Conservation (phyloP, 2,888 invertebrate species). For the Portevinia maculata region DNA sequence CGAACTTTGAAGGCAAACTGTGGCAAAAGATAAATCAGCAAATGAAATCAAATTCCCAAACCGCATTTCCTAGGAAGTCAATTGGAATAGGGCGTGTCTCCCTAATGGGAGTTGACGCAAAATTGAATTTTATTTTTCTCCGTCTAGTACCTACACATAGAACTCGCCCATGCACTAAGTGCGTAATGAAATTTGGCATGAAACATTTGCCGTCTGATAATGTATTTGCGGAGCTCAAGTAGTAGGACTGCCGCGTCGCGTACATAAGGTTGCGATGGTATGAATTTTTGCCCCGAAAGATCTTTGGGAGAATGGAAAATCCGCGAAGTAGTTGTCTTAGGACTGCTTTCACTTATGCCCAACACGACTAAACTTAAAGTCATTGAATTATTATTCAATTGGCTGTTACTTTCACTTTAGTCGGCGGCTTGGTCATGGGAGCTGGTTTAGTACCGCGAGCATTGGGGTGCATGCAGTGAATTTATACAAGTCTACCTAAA, state of each 20-base stretch:
- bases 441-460: slow-evolving; percentile 8
- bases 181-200: slow-evolving; percentile 61
- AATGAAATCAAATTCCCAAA: slow-evolving; percentile 45
- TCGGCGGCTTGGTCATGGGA: slow-evolving; percentile 11
- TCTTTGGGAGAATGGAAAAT: slow-evolving; percentile 63
- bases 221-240: not conserved
- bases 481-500: not conserved
- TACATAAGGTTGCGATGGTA: slow-evolving; percentile 32
- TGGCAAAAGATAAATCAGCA: slow-evolving; percentile 29
- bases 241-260: slow-evolving; percentile 1
- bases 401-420: slow-evolving; percentile 68
- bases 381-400: slow-evolving; percentile 71
- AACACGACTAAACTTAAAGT: slow-evolving; percentile 46
- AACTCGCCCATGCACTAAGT: slow-evolving; percentile 31
- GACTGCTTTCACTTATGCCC: slow-evolving; percentile 74
- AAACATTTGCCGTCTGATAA: not conserved
- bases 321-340: slow-evolving; percentile 62
- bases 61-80: slow-evolving; percentile 71
- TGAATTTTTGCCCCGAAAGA: slow-evolving; percentile 47
- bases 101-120: slow-evolving; percentile 16
- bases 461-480: not conserved
- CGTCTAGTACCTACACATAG: not conserved
- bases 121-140: slow-evolving; percentile 19
- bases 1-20: slow-evolving; percentile 23
- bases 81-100: slow-evolving; percentile 45